Base-by-base conservation (phyloP, 1,140 invertebrate species). In the Diabrotica virgifera region DNA sequence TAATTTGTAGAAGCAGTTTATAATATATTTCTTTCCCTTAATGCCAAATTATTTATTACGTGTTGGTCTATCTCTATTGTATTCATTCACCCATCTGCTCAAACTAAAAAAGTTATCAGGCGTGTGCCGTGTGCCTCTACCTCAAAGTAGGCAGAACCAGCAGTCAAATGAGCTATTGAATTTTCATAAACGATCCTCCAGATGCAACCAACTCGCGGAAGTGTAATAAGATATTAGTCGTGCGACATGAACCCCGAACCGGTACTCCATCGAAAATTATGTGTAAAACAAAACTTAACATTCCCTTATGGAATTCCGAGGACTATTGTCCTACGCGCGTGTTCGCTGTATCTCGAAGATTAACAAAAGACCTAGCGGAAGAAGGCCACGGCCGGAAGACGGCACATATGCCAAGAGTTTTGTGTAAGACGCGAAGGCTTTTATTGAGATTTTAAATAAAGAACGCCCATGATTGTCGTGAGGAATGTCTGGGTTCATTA, bases 211-310 rank as follows among this genome's bases (percentile, higher is more conserved):
- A 46, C 40, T 46, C 40, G 40, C 40, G 40, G 40, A 46, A 46
- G 40, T 46, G 40, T 46, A 46, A 46, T 46, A 46, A 46, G 40
- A 46, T 46, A 46, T 46, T 46, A 46, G 40, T 46, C 40, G 40
- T 46, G 40, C 40, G 40, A 46, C 40, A 6, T 46, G n/a, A 46
- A 46, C n/a, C 40, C n/a, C 6, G 40, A 46, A 46, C n/a, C 40
- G 40, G 40, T 46, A 46, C 40, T 46, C 40, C 8, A 46, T n/a
- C n/a, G n/a, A 46, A 46, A 46, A 46, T 46, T 46, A 46, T 46
- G 8, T 46, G 40, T 46, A 46, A 46, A 46, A 46, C 40, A 46
- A 46, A n/a, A 46, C 40, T 46, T 46, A 8, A n/a, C 40, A 46
- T n/a, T 46, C 40, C 40, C 40, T 46, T 46, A 5, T 10, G 40